phyloP scores from a whole-genome alignment of 2,797 vertebrate genomes.

The Dallia pectoralis region DNA sequence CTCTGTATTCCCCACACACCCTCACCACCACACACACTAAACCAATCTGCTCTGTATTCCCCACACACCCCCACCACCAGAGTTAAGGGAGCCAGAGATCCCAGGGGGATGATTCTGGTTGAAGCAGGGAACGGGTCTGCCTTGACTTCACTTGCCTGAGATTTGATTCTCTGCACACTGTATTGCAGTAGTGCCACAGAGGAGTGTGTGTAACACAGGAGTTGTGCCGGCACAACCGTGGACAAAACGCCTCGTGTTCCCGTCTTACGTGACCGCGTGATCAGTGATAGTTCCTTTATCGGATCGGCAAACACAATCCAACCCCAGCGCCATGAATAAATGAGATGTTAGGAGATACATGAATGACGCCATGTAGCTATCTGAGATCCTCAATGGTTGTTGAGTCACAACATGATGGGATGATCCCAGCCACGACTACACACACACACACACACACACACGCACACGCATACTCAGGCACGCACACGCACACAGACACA shows the following conservation, averaged over 20 bases:
- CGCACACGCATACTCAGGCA: too few species aligned
- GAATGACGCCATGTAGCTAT: slow-evolving; percentile 69
- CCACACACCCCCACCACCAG: slow-evolving; percentile 36
- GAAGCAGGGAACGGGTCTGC: neutral
- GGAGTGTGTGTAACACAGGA: slow-evolving; percentile 25
- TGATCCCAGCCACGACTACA: slow-evolving; percentile 11
- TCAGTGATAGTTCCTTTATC: slow-evolving; percentile 43
- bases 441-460: slow-evolving; percentile 33
- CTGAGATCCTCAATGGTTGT: slow-evolving; percentile 68
- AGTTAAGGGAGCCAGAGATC: neutral
- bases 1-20: too few species aligned
- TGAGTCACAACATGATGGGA: slow-evolving; percentile 48
- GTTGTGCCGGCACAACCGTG: slow-evolving; percentile 30
- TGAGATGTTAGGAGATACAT: slow-evolving; percentile 57
- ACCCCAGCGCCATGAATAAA: slow-evolving; percentile 63
- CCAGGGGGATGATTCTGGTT: neutral
- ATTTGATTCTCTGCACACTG: neutral
- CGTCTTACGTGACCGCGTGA: slow-evolving; percentile 25
- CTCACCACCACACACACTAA: slow-evolving; percentile 5
- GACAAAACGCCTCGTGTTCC: neutral
- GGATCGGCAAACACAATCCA: slow-evolving; percentile 31
- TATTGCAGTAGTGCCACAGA: slow-evolving; percentile 7
- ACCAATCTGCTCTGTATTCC: too few species aligned
- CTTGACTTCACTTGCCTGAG: neutral
- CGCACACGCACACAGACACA: slow-evolving; percentile 21